Conservation (phyloP, 2,888 invertebrate species). For the Drosophila neonasuta region DNA sequence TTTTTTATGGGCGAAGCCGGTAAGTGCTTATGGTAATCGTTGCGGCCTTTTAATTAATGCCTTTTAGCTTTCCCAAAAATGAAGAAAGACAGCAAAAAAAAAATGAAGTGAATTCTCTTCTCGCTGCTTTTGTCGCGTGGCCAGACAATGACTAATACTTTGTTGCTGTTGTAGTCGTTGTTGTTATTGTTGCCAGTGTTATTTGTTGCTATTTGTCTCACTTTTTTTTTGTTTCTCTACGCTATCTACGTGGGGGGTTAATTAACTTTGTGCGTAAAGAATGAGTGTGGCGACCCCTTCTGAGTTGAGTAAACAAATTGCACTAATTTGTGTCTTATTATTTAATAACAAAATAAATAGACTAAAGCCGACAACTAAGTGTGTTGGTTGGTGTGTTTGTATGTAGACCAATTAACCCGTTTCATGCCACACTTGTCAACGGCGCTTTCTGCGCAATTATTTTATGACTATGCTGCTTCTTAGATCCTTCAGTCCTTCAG, state of each 20-base stretch:
- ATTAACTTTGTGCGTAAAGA: slow-evolving; percentile 43
- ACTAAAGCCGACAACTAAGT: slow-evolving; percentile 52
- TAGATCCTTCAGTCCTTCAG: slow-evolving; percentile 33
- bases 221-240: slow-evolving; percentile 29
- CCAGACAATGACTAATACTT: slow-evolving; percentile 68
- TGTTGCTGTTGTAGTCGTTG: slow-evolving; percentile 20
- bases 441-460: slow-evolving; percentile 58
- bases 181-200: slow-evolving; percentile 3
- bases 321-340: slow-evolving; percentile 75
- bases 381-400: slow-evolving; percentile 6
- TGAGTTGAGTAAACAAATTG: slow-evolving; percentile 66
- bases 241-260: slow-evolving; percentile 51
- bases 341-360: slow-evolving; percentile 75
- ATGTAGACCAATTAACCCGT: slow-evolving; percentile 49
- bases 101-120: slow-evolving; percentile 23
- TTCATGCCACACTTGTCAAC: slow-evolving; percentile 50
- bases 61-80: slow-evolving; percentile 60
- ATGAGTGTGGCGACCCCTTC: slow-evolving; percentile 14
- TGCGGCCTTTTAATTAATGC: slow-evolving; percentile 61
- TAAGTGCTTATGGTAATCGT: slow-evolving; percentile 48
- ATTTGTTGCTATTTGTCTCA: slow-evolving; percentile 17
- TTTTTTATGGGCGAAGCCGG: slow-evolving; percentile 30
- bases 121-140: slow-evolving; percentile 53
- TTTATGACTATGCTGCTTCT: slow-evolving; percentile 44
- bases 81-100: slow-evolving; percentile 5